phyloP scores from a whole-genome alignment of 2,113 vertebrate species.

The Silurus meridionalis region DNA sequence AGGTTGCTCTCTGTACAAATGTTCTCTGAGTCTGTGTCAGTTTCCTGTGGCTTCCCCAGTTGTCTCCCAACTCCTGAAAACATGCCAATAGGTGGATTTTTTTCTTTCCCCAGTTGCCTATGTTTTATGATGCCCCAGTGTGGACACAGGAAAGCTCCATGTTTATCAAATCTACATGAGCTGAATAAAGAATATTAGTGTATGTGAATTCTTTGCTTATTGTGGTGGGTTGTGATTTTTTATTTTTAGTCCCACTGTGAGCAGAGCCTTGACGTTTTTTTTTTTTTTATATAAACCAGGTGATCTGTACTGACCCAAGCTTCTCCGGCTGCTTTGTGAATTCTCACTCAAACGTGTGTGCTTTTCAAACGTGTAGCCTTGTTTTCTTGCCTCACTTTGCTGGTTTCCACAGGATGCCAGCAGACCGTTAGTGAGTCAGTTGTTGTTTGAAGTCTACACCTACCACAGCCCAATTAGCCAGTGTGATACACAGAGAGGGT shows the following conservation, averaged over 20 bases:
- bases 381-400: constrained; percentile 6
- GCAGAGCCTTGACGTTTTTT: background rate
- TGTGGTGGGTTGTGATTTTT: no score
- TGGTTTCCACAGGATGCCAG: constrained; percentile 12
- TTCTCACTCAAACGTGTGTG: constrained; percentile 19
- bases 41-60: background rate
- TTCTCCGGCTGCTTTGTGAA: constrained; percentile 8
- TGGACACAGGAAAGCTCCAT: background rate
- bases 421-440: constrained; percentile 56
- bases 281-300: background rate
- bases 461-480: constrained; percentile 70
- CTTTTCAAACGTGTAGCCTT: constrained; percentile 39
- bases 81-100: background rate
- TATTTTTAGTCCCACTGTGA: background rate
- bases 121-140: background rate
- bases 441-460: constrained; percentile 66
- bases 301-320: background rate
- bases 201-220: background rate
- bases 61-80: background rate
- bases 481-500: constrained; percentile 58
- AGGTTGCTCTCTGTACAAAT: background rate
- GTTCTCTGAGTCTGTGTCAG: background rate
- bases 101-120: background rate
- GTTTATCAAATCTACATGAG: no score
- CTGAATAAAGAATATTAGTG: background rate